Evolutionary conservation across 2,888 invertebrate species (phyloP), one percentile per base, ranked within the genome.

Genomic region (Cephus sareptanus): DNA sequence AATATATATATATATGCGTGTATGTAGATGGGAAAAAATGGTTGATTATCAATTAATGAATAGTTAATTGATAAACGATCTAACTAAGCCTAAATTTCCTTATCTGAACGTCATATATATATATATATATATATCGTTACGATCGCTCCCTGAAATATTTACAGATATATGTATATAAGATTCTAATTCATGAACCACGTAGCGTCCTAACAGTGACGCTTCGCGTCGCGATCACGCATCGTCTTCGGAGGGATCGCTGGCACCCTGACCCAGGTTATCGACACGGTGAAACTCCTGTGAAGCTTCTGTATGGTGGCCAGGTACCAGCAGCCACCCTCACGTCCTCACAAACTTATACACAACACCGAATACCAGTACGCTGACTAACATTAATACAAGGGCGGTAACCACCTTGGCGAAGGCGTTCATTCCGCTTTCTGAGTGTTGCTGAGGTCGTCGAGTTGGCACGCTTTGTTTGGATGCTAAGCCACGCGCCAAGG

Each of bases 311-410:
- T 86, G 84, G 68, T 87, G 84, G 69, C 88, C 89, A 80, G 95
- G 95, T 92, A 94, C 94, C 94, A 95, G 93, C 92, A 95, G 94
- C 92, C 95, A 94, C 81, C 95, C 95, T 95, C 95, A 95, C 94
- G 95, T 95, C 90, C 94, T 93, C 88, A 95, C 95, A 89, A 95
- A 95, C 89, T 95, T 95, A 88, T 95, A 95, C 78, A 95, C 95
- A 34, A 95, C 95, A 75, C 95, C 94, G 90, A 95, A 95, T 84
- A 95, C 95, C 88, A 95, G 92, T 81, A 95, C 94, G 86, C 95
- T 95, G 80, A 95, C 94, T 74, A 95, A 92, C 84, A 95, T 94
- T 80, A 95, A 89, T 34, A 95, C 94, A 34, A 95, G 91, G 11
- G 95, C 95, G 4, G 95, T 95, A 79, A 95, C 93, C 73, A 95